These are phyloP conservation scores for Eupithecia inturbata DNA, from an alignment of 2,888 invertebrate genomes.

Conservation along the genomic window DNA sequence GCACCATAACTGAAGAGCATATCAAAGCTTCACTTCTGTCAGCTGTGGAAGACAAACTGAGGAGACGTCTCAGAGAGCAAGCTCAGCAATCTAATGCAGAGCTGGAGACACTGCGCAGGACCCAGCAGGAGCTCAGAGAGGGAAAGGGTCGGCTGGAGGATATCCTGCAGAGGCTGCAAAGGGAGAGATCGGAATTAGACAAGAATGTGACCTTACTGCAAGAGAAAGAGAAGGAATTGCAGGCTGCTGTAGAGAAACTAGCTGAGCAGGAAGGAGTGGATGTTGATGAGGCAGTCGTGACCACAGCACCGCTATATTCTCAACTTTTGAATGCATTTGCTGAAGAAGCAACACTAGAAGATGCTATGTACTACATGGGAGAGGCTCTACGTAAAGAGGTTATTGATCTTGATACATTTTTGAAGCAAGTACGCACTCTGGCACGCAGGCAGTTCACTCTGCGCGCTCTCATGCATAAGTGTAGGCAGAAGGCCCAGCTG, in stretches of 20 bases:
- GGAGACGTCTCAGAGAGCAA: constrained; percentile 93
- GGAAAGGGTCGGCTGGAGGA: constrained; percentile 93
- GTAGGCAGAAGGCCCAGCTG: constrained; percentile 96
- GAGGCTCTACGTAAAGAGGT: constrained; percentile 96
- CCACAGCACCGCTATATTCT: constrained; percentile 97
- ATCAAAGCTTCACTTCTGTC: constrained; percentile 96
- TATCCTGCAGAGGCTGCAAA: constrained; percentile 89
- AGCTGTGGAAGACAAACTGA: constrained; percentile 97
- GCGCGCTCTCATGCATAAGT: constrained; percentile 97
- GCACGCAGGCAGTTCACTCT: constrained; percentile 98
- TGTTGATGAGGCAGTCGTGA: constrained; percentile 98
- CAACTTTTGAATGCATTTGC: constrained; percentile 98
- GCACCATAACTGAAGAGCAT: constrained; percentile 97
- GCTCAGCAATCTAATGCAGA: constrained; percentile 96
- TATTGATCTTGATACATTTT: constrained; percentile 97
- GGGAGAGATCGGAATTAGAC: constrained; percentile 91
- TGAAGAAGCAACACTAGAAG: constrained; percentile 98
- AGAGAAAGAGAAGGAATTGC: constrained; percentile 94
- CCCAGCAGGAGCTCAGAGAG: constrained; percentile 93
- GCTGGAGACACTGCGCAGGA: constrained; percentile 93
- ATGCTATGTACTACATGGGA: constrained; percentile 99
- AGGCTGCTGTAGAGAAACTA: constrained; percentile 90
- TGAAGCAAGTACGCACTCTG: constrained; percentile 97
- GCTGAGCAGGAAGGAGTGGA: constrained; percentile 92
- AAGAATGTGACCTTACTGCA: constrained; percentile 92